A percentile compares a stretch with the other conserved stretches of the same genome.
phyloP scores from a whole-genome alignment of 2,888 invertebrate species.

The Lochmaea capreae region DNA sequence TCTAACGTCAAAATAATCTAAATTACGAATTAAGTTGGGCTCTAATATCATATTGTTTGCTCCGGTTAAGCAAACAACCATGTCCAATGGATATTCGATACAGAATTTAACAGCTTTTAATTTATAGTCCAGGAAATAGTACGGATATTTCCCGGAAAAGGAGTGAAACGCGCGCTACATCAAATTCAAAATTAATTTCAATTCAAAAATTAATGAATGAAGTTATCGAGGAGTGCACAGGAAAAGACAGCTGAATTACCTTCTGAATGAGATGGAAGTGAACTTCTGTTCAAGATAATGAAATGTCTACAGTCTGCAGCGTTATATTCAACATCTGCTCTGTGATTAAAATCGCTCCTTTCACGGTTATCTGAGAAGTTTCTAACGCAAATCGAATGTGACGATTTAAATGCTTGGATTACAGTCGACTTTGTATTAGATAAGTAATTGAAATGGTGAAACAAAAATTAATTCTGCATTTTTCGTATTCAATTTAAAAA shows the following conservation, averaged over 20 bases:
- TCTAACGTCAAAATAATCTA: too few relatives aligned
- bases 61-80: too few relatives aligned
- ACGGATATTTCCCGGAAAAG: too few relatives aligned
- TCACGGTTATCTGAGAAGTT: conserved; percentile 52
- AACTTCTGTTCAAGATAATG: conserved; percentile 49
- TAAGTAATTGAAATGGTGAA: neutral
- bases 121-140: neutral
- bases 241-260: conserved; percentile 33
- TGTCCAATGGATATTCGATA: neutral
- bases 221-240: conserved; percentile 29
- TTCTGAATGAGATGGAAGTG: conserved; percentile 29
- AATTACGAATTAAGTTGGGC: too few relatives aligned
- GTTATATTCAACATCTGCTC: conserved; percentile 51
- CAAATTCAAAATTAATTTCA: conserved; percentile 20
- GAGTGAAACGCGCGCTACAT: neutral
- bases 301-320: conserved; percentile 50
- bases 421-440: conserved; percentile 41
- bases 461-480: neutral
- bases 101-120: neutral
- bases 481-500: too few relatives aligned
- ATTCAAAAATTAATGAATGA: conserved; percentile 31
- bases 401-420: conserved; percentile 51
- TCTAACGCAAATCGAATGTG: conserved; percentile 50
- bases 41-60: too few relatives aligned
- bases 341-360: conserved; percentile 50